phyloP scores from a whole-genome alignment of 2,888 invertebrate genomes.

The Balanococcus diminutus region DNA sequence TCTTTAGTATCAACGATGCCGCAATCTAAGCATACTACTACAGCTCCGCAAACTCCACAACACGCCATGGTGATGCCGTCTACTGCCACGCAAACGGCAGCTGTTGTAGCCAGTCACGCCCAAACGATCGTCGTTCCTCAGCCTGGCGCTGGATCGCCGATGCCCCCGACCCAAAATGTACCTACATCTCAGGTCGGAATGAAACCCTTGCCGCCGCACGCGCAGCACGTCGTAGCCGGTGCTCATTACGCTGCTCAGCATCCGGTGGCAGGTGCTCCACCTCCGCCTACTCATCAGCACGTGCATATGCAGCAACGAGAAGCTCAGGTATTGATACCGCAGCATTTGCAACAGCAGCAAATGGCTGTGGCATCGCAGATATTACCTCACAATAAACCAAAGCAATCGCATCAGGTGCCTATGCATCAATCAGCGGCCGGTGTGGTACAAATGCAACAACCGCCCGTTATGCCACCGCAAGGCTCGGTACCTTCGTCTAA shows the following conservation, averaged over 20 bases:
- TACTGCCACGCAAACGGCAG: not conserved
- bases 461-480: not conserved
- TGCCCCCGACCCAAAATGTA: not conserved
- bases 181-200: slow-evolving; percentile 21
- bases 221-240: not conserved
- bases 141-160: not conserved
- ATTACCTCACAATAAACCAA: too few species aligned
- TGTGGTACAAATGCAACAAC: slow-evolving; percentile 12
- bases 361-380: not conserved
- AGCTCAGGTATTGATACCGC: slow-evolving; percentile 10
- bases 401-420: slow-evolving; percentile 30
- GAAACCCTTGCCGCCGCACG: slow-evolving; percentile 44
- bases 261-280: slow-evolving; percentile 6
- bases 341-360: slow-evolving; percentile 6
- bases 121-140: not conserved
- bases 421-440: slow-evolving; percentile 13
- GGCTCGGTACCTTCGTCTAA: not conserved
- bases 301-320: slow-evolving; percentile 35
- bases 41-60: not conserved
- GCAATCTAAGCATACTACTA: slow-evolving; percentile 8
- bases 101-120: not conserved
- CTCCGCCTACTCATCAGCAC: not conserved
- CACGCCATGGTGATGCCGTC: not conserved
- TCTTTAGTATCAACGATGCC: slow-evolving; percentile 22
- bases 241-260: not conserved